Conservation (phyloP, 2,888 invertebrate genomes). For the Himalopsyche anomala region DNA sequence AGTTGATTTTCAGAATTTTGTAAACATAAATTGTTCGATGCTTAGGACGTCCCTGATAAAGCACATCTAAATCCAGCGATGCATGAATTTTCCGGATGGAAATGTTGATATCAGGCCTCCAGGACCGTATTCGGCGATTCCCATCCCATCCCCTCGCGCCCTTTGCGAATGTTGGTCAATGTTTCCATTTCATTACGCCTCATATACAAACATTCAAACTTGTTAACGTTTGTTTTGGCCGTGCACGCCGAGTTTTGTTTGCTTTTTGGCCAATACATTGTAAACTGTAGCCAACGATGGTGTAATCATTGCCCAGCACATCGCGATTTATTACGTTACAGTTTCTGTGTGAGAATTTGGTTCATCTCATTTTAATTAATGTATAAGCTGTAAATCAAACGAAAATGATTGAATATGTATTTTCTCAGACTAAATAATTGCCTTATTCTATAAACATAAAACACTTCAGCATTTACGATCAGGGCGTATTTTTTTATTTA, state of each 20-base stretch:
- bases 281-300: slow-evolving; percentile 21
- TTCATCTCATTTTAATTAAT: too few species aligned
- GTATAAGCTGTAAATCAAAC: too few species aligned
- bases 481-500: too few species aligned
- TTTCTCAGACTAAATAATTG: too few species aligned
- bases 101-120: not conserved
- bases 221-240: slow-evolving; percentile 31
- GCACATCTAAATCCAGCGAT: slow-evolving; percentile 9
- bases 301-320: not conserved
- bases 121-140: not conserved
- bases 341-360: not conserved
- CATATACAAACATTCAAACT: slow-evolving; percentile 26
- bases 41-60: not conserved
- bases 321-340: not conserved
- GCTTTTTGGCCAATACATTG: slow-evolving; percentile 34
- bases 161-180: slow-evolving; percentile 47
- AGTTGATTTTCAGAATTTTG: not conserved
- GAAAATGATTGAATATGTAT: too few species aligned
- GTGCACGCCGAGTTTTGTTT: slow-evolving; percentile 16
- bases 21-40: not conserved
- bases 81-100: slow-evolving; percentile 25
- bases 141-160: not conserved
- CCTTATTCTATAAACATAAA: too few species aligned
- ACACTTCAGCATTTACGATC: too few species aligned
- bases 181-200: slow-evolving; percentile 55